phyloP scores from a whole-genome alignment of 1,140 invertebrate genomes.

The Heliconius nattereri region DNA sequence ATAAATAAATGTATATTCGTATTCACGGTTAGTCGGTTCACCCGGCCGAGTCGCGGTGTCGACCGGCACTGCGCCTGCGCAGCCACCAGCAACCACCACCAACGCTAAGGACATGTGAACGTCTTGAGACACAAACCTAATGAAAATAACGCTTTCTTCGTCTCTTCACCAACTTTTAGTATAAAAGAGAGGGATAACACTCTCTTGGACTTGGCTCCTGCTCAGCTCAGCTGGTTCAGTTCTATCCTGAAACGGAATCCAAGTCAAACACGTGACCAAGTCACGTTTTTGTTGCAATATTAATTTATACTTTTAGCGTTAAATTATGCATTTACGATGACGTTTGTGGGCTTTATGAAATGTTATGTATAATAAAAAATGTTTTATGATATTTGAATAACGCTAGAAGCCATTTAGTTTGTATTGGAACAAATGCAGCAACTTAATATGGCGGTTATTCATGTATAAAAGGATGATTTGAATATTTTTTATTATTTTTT shows the following conservation, averaged over 20 bases:
- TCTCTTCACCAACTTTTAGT: conserved; percentile 12
- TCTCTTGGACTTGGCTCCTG: conserved; percentile 16
- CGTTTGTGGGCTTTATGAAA: background rate
- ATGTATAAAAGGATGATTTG: too few species aligned
- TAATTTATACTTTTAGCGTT: background rate
- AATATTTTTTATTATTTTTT: too few species aligned
- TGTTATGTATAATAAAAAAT: background rate
- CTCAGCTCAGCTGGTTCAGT: too few species aligned
- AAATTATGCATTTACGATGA: conserved; percentile 5
- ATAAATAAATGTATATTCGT: conserved; percentile 20
- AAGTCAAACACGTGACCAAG: conserved; percentile 23
- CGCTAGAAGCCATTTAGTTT: background rate
- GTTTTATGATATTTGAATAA: background rate
- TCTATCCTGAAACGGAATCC: conserved; percentile 32
- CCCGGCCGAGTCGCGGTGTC: conserved; percentile 59
- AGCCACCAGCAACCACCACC: conserved; percentile 51
- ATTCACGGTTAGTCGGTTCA: conserved; percentile 47
- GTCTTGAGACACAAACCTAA: conserved; percentile 39
- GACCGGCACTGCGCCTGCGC: conserved; percentile 58
- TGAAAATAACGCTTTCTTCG: conserved; percentile 32
- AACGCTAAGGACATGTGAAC: conserved; percentile 63
- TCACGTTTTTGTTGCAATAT: conserved; percentile 15
- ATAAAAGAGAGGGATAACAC: conserved; percentile 20
- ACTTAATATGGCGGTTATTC: background rate
- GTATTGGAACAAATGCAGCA: background rate